Conservation (phyloP, 2,888 invertebrate species). For the Abrostola triplasia region DNA sequence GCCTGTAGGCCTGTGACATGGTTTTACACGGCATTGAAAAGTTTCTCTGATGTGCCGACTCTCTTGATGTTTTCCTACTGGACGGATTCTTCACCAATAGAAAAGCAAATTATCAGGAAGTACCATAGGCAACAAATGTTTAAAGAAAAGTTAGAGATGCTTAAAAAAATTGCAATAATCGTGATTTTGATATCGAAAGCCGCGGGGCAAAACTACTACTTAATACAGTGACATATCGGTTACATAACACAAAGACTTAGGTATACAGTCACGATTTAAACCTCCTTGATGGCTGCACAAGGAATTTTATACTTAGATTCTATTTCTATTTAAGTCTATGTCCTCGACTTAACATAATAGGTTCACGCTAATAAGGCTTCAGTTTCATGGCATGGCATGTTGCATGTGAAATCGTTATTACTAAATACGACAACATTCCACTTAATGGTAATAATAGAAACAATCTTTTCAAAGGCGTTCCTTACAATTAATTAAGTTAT, state of each 20-base stretch:
- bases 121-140: too few relatives aligned
- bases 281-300: background rate
- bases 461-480: constrained; percentile 3
- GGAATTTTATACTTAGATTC: constrained; percentile 9
- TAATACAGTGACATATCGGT: too few relatives aligned
- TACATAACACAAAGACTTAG: background rate
- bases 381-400: constrained; percentile 41
- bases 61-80: too few relatives aligned
- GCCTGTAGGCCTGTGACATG: too few relatives aligned
- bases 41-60: too few relatives aligned
- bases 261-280: background rate
- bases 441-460: constrained; percentile 21
- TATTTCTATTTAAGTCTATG: constrained; percentile 34
- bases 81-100: too few relatives aligned
- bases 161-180: too few relatives aligned
- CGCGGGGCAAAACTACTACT: too few relatives aligned
- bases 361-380: constrained; percentile 52
- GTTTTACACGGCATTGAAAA: too few relatives aligned
- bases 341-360: constrained; percentile 55
- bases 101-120: too few relatives aligned
- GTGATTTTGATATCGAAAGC: too few relatives aligned
- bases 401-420: constrained; percentile 43
- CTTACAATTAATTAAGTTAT: constrained; percentile 11
- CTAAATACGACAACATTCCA: constrained; percentile 29
- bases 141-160: too few relatives aligned